A percentile compares a stretch with the other conserved stretches of the same genome.
Conservation (phyloP, 2,797 vertebrate genomes). For the Gambusia yucatana region DNA sequence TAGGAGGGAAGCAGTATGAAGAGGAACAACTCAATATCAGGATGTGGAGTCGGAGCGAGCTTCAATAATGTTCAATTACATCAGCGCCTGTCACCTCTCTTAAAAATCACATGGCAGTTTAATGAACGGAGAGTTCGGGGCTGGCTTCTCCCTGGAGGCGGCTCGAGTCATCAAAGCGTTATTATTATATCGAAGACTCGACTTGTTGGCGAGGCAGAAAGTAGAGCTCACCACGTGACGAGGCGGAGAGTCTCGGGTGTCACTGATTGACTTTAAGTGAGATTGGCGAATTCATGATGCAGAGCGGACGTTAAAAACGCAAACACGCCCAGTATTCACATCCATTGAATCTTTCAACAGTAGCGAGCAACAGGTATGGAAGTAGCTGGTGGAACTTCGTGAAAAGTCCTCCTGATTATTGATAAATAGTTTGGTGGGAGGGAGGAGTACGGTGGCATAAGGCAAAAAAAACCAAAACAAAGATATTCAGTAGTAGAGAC, state of each 20-base stretch:
- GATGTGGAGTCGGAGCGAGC: slow-evolving; percentile 6
- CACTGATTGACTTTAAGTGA: background rate
- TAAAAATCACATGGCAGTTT: slow-evolving; percentile 21
- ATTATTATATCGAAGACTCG: background rate
- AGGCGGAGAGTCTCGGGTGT: background rate
- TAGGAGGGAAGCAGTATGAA: slow-evolving; percentile 27
- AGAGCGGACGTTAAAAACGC: background rate
- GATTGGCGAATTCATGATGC: background rate
- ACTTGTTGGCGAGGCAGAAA: background rate
- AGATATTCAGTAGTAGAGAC: no score
- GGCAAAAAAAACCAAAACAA: no score
- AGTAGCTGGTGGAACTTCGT: background rate
- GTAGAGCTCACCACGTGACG: background rate
- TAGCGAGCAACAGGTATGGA: no score
- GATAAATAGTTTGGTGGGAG: background rate
- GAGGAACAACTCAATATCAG: slow-evolving; percentile 17
- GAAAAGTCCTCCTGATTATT: background rate
- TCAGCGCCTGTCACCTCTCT: slow-evolving; percentile 23
- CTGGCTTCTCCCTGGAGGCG: slow-evolving; percentile 3
- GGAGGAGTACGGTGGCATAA: background rate
- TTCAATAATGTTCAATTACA: slow-evolving; percentile 35
- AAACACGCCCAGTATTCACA: background rate
- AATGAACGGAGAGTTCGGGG: slow-evolving; percentile 12
- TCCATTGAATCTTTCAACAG: background rate
- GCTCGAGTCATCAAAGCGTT: slow-evolving; percentile 8